These are phyloP conservation scores for Mactra quadrangularis DNA, from an alignment of 1,140 invertebrate species.

Conservation along the genomic window DNA sequence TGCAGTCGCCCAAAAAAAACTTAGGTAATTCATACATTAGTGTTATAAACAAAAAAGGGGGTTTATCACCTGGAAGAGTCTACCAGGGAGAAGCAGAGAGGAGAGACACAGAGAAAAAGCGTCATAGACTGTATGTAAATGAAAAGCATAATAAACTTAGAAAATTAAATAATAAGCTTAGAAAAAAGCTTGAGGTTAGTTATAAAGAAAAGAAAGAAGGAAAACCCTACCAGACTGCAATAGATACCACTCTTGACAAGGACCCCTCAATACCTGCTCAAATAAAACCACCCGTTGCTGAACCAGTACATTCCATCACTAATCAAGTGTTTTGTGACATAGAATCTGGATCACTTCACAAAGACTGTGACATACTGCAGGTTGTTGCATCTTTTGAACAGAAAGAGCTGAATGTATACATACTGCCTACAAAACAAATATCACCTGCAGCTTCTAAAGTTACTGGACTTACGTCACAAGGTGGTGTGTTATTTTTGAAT, in stretches of 20 bases:
- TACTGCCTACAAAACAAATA: not conserved
- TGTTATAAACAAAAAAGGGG: not conserved
- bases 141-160: not conserved
- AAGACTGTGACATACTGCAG: constrained; percentile 3
- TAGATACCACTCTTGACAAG: not conserved
- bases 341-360: constrained; percentile 2
- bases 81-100: not conserved
- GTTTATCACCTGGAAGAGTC: constrained; percentile 17
- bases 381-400: not conserved
- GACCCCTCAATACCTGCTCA: not conserved
- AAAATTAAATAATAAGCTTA: not conserved
- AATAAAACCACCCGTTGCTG: not conserved
- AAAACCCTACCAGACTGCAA: not conserved
- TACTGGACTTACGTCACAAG: constrained; percentile 5
- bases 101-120: not conserved
- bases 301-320: too few relatives aligned
- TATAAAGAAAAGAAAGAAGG: constrained; percentile 10
- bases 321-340: constrained; percentile 23
- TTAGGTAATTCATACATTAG: not conserved
- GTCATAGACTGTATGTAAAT: not conserved
- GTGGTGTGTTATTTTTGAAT: not conserved
- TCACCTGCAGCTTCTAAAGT: not conserved
- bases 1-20: constrained; percentile 36
- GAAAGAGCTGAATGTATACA: constrained; percentile 1
- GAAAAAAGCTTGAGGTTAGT: not conserved